Percentiles rank a stretch among this genome's conserved stretches.
Conservation (phyloP, 2,888 invertebrate species). For the Chrysotoxum bicinctum region DNA sequence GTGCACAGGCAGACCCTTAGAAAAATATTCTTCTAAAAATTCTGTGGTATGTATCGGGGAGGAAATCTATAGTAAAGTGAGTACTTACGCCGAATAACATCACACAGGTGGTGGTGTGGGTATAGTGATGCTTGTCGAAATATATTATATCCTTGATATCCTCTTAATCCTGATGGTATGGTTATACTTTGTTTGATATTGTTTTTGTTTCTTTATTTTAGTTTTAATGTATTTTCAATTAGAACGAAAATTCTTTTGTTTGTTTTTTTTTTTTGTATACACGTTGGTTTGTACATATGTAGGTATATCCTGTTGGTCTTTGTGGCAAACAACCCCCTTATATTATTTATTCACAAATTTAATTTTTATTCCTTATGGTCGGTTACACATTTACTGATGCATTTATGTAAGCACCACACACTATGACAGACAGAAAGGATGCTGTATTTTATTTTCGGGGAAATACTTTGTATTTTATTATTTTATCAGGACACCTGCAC, state of each 20-base stretch:
- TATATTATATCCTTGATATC: slow-evolving; percentile 59
- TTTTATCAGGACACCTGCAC: slow-evolving; percentile 35
- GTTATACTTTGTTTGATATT: background rate
- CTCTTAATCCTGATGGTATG: slow-evolving; percentile 45
- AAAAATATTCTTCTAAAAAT: background rate
- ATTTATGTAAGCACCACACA: background rate
- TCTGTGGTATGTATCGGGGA: background rate
- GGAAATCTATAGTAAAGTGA: slow-evolving; percentile 1
- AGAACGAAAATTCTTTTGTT: slow-evolving; percentile 23
- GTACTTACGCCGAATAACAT: slow-evolving; percentile 70
- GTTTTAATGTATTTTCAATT: slow-evolving; percentile 58
- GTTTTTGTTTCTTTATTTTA: slow-evolving; percentile 25
- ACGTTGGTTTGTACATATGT: background rate
- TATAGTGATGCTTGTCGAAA: slow-evolving; percentile 25
- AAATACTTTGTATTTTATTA: background rate
- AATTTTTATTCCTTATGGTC: slow-evolving; percentile 13
- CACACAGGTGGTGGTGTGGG: slow-evolving; percentile 66
- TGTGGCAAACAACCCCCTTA: background rate
- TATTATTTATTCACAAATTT: slow-evolving; percentile 43
- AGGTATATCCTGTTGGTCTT: slow-evolving; percentile 36
- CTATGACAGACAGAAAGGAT: slow-evolving; percentile 20
- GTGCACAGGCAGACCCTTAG: background rate
- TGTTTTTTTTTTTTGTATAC: background rate
- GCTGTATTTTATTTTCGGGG: slow-evolving; percentile 22
- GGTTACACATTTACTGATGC: slow-evolving; percentile 31